Conservation (phyloP, 2,797 vertebrate species). For the Macropus fuliginosus region DNA sequence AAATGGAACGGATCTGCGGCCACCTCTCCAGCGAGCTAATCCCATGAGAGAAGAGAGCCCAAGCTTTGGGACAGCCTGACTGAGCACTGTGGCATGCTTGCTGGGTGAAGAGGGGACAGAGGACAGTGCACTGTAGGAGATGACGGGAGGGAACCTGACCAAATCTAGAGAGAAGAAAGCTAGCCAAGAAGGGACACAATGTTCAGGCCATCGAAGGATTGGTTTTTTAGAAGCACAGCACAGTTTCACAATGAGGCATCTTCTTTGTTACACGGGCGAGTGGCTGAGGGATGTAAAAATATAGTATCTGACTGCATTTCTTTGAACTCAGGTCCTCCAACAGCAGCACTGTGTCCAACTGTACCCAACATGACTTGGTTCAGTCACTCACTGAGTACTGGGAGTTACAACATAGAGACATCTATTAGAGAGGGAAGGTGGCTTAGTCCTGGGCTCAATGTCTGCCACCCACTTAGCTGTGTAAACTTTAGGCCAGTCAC, state of each 20-base stretch:
- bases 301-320: not conserved
- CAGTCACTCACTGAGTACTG: not conserved
- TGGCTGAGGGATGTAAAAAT: not conserved
- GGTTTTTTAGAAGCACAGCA: not conserved
- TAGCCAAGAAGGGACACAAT: fast-evolving
- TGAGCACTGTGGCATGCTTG: not conserved
- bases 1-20: not conserved
- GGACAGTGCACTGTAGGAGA: not conserved
- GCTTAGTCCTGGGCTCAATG: not conserved
- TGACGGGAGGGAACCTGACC: not conserved
- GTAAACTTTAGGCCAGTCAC: no score
- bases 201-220: no score
- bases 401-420: not conserved
- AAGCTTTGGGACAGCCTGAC: not conserved
- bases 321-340: not conserved
- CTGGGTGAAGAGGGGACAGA: not conserved
- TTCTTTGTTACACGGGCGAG: not conserved
- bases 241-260: not conserved
- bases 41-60: not conserved
- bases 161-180: not conserved
- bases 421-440: not conserved
- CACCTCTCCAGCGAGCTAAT: not conserved
- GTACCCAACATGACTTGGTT: not conserved
- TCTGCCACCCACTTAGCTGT: not conserved
- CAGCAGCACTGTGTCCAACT: not conserved